Evolutionary conservation across 2,797 vertebrate genomes (phyloP), one percentile per base, ranked within the genome.

Genomic region (Xenentodon cancila): DNA sequence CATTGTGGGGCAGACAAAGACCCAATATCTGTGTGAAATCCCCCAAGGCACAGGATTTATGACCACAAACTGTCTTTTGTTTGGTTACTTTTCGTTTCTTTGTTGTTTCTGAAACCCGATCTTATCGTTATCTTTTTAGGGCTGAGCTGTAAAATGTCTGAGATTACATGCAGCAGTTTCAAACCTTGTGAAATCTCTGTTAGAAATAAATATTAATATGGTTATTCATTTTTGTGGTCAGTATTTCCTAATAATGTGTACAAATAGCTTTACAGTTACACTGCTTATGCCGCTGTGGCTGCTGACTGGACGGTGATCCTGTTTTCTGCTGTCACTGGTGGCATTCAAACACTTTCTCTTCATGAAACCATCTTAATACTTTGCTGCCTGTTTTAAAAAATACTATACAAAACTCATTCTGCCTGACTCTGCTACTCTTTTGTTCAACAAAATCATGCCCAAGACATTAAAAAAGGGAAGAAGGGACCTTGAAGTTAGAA

Each of bases 1-100:
- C 65, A 54, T 86, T 76, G 67, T 73, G 58, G 75, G 79, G 44
- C 60, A 44, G 52, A 77, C 59, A 34, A 72, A 69, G 49, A 73
- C 37, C 22, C 27, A 30, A 17, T 62, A 62, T 73, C 57, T 1
- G 42, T 68, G 43, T 30, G 15, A 69, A 53, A 70, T 48, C 64
- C 56, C 25, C 22, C 32, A 0, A 0, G 68, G 19, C 16, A 0
- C 2, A 25, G 49, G 30, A 53, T 69, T 34, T 52, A 34, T 52
- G 48, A 73, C 70, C 57, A 44, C 49, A 64, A 53, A 51, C 53
- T 25, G 0, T 58, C 34, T 56, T 50, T 59, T 70, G 55, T 65
- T 73, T 50, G 18, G 65, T 66, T 27, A 64, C 19, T 13, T 18
- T 34, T 57, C 16, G 49, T 30, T 15, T 17, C 18, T 66, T 15